phyloP scores from a whole-genome alignment of 1,140 invertebrate genomes.

The Lordiphosa collinella region DNA sequence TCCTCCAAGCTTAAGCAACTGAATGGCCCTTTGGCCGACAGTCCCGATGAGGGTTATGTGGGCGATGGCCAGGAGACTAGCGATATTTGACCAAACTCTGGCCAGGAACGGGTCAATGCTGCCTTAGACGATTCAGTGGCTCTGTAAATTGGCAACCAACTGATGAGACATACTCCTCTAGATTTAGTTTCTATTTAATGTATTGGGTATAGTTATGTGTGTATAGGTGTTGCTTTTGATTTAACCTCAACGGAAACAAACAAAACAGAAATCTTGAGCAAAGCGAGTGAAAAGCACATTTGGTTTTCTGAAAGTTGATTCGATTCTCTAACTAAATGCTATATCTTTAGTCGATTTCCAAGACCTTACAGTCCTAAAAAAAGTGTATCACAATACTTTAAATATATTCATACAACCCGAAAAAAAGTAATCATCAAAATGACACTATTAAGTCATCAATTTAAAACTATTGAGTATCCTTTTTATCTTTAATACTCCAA shows the following conservation, averaged over 20 bases:
- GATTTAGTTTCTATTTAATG: slow-evolving; percentile 20
- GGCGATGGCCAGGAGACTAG: slow-evolving; percentile 84
- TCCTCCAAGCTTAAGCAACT: slow-evolving; percentile 67
- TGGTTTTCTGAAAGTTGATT: too few species aligned
- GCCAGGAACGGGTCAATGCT: slow-evolving; percentile 32
- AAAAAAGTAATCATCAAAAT: too few species aligned
- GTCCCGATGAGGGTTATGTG: slow-evolving; percentile 92
- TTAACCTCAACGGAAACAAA: slow-evolving; percentile 16
- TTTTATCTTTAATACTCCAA: too few species aligned
- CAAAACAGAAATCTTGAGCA: too few species aligned
- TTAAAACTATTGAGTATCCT: too few species aligned
- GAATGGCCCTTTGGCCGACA: slow-evolving; percentile 86
- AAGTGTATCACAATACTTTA: too few species aligned
- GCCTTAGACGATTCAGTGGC: slow-evolving; percentile 77
- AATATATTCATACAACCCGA: too few species aligned
- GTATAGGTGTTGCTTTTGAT: slow-evolving; percentile 5
- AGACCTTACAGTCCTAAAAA: too few species aligned
- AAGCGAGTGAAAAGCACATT: too few species aligned
- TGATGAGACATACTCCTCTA: slow-evolving; percentile 43
- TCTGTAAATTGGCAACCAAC: slow-evolving; percentile 56
- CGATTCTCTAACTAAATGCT: too few species aligned
- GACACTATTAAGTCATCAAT: too few species aligned
- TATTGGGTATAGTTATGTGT: not conserved
- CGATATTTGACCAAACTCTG: slow-evolving; percentile 81
- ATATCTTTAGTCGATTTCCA: too few species aligned